Evolutionary conservation across 2,113 vertebrate species (phyloP), one percentile per base, ranked within the genome.

Genomic region (Elaphurus davidianus): DNA sequence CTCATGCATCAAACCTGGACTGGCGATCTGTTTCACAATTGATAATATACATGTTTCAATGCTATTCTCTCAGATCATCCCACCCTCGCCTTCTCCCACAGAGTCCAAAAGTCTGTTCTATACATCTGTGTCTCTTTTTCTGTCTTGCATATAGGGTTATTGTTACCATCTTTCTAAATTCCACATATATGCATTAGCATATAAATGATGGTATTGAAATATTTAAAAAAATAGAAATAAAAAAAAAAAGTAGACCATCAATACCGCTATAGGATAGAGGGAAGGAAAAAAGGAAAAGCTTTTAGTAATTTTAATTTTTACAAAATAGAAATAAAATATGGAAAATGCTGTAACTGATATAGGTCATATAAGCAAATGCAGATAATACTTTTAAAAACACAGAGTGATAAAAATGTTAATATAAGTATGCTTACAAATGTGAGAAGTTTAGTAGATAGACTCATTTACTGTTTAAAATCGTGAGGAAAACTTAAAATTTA

Each of bases 301-400:
- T 93, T 81, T 33, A 52, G 5, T 62, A 40, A 94, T 1, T 71
- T 50, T 84, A 90, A 78, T 79, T 87, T 78, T 57, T 81, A 87
- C 57, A 59, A 74, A 97, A 30, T 23, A 94, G 55, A 83, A 10
- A n/a, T 45, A 83, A 96, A 95, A 97, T 89, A 45, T n/a, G 3
- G 21, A 67, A 93, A 91, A 54, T 62, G 40, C 7, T 88, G 5
- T 4, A 92, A 59, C 0, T 57, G n/a, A 55, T 45, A 52, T 23
- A 59, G 12, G 5, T 60, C 27, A 52, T 74, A 57, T 28, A 88
- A 91, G 17, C 14, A 97, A 93, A 95, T 47, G 55, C 8, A 95
- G 21, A 50, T 86, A 71, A 81, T 85, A 23, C 30, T 84, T 90
- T 47, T 23, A 1, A 36, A 92, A 95, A 30, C 79, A 88, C 0